Conservation (phyloP, 2,888 invertebrate genomes). For the Dioctria rufipes region DNA sequence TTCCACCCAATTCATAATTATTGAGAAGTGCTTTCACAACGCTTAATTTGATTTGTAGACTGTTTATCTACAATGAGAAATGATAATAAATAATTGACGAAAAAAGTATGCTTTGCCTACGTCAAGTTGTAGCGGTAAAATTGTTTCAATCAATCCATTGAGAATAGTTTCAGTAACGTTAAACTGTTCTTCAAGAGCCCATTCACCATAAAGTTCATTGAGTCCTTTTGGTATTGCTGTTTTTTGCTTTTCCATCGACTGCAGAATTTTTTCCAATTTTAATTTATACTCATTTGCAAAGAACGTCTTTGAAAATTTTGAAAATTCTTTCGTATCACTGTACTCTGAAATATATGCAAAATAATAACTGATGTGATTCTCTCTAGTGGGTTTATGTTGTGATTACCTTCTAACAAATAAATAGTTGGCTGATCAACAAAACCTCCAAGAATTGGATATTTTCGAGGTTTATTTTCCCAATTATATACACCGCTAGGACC, state of each 20-base stretch:
- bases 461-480: constrained; percentile 43
- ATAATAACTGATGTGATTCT: not conserved
- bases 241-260: not conserved
- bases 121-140: not conserved
- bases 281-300: not conserved
- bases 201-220: not conserved
- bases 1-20: not conserved
- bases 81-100: not conserved
- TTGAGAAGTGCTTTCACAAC: not conserved
- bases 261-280: not conserved
- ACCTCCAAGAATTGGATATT: constrained; percentile 54
- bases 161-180: not conserved
- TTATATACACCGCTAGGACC: constrained; percentile 44
- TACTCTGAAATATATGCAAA: not conserved
- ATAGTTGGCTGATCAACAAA: constrained; percentile 47
- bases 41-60: constrained; percentile 1
- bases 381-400: not conserved
- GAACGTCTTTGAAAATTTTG: not conserved
- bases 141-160: not conserved
- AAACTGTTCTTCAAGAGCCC: not conserved
- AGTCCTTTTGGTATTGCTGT: not conserved
- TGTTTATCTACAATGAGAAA: not conserved
- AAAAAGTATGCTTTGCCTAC: not conserved
- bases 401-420: constrained; percentile 35
- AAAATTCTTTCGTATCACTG: not conserved